Evolutionary conservation across 2,888 invertebrate genomes (phyloP), one percentile per base, ranked within the genome.

Genomic region (Oegoconia quadripuncta): DNA sequence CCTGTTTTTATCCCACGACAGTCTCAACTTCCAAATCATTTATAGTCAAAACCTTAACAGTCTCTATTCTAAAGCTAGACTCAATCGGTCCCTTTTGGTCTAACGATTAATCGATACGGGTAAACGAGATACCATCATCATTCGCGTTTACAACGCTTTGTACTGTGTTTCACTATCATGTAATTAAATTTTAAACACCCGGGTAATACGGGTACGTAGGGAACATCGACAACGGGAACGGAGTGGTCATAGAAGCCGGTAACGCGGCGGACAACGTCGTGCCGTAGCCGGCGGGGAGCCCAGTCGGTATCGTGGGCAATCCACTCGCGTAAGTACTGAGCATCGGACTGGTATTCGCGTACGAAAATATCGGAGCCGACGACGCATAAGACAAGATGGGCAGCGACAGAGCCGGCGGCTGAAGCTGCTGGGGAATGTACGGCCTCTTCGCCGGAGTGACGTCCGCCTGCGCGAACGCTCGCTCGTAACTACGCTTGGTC

Each of bases 401-500:
- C 0, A 74, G 65, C n/a, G 72, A 86, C 46, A 73, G 61, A 0
- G 72, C 53, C 0, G 79, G 79, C 1, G 60, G 62, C 6, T 81
- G 60, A 50, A 88, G 76, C 11, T 84, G 79, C 2, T 70, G 75
- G 0, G 66, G 74, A 6, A 75, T 55, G 36, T 88, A 83, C 47
- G 78, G 64, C 47, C 89, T 68, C 27, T 90, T 87, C 17, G 88
- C 81, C n/a, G 90, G 79, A 18, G 84, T 55, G 11, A 74, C 55
- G 3, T 81, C 78, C 1, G 75, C 86, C 8, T 88, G 88, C 1
- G 91, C 88, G 58, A 94, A 94, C 1, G 93, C 93, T 58, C 90
- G 90, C 27, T 93, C 93, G 79, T 93, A 94, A 0, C 89, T 89
- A 2, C 94, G 86, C 68, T 94, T 94, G 44, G 92, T 88, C 28